Base-by-base conservation (phyloP, 2,888 invertebrate species). In the Drosophila histrio region DNA sequence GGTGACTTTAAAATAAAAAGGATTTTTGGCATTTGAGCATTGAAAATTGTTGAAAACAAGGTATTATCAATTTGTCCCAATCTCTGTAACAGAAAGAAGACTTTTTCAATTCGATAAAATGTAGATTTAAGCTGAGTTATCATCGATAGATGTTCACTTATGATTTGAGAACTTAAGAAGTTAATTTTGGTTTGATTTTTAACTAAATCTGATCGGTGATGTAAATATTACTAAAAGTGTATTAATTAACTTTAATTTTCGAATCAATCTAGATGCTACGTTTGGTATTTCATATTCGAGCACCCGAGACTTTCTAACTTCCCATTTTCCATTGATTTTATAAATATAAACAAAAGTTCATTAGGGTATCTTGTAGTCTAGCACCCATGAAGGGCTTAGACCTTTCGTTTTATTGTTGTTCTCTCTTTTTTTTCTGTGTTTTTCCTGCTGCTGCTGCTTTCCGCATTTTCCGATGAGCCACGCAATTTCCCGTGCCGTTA, bases 401-500 rank as follows among this genome's bases (percentile, higher is more conserved):
- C 46, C n/a, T n/a, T n/a, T n/a, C 9, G 7, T 7, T 26, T 19
- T 50, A 19, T 38, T 38, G 38, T 38, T 8, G 4, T 19, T 52
- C 17, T 21, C 2, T 19, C 43, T 53, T 60, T 32, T 13, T 43
- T 22, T 34, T 65, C 15, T 65, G 54, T 52, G 54, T 43, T 58
- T 41, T 65, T 49, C 30, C 47, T 36, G 59, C 44, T 58, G 52
- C 38, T 39, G 58, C 41, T 56, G 24, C 6, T 44, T 54, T 46
- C 34, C 50, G 54, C 24, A n/a, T 52, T 54, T 65, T 52, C 52
- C 43, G 59, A 36, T 76, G 57, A 83, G 71, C 76, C 58, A 80
- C 61, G 72, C 84, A 88, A 85, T 85, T 88, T 74, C 70, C 76
- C 52, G 21, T 62, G 30, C 32, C 17, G 39, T 44, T 77, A 84